Evolutionary conservation across 2,113 vertebrate genomes (phyloP), one percentile per base, ranked within the genome.

Genomic region (Bombycilla garrulus): DNA sequence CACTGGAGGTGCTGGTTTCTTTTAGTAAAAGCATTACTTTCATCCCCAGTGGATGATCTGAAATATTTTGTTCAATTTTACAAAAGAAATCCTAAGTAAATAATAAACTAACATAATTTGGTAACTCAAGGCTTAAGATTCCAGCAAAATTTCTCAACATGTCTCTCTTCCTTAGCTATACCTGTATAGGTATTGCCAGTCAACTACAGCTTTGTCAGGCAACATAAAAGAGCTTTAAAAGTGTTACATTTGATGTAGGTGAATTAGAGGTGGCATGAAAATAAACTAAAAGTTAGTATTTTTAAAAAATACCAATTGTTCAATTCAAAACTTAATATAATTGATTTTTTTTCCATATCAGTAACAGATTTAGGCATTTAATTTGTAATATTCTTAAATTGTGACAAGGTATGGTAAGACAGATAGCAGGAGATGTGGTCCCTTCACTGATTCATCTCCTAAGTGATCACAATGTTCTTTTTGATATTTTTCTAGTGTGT

Each of bases 241-340:
- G 54, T 25, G n/a, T 51, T 57, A 47, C 44, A 48, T 35, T 51
- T 1, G 3, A 24, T 29, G 38, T n/a, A 70, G 25, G 6, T 79
- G 81, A 94, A 50, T 67, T 51, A 64, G 14, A 88, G 18, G 28
- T 65, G 26, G 45, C 36, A 88, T 64, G 44, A 86, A 92, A 79
- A 38, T 20, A 61, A 64, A 54, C 12, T 22, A 5, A 29, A 81
- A 74, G 19, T 35, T 4, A 47, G 5, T 17, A 3, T 53, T 69
- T 74, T 50, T 35, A 0, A 0, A 9, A 64, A 47, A 15, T 42
- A 62, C 4, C n/a, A 61, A 40, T 19, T 60, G 11, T 6, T 78
- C 12, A 9, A 74, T 35, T 90, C 19, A 60, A 67, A 71, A 23
- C 10, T 77, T 62, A 64, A 6, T 5, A 73, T 24, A 2, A 72